A percentile compares a stretch with the other conserved stretches of the same genome.
These are phyloP conservation scores for Quadriops clusia DNA, from an alignment of 2,888 invertebrate species.

Conservation along the genomic window DNA sequence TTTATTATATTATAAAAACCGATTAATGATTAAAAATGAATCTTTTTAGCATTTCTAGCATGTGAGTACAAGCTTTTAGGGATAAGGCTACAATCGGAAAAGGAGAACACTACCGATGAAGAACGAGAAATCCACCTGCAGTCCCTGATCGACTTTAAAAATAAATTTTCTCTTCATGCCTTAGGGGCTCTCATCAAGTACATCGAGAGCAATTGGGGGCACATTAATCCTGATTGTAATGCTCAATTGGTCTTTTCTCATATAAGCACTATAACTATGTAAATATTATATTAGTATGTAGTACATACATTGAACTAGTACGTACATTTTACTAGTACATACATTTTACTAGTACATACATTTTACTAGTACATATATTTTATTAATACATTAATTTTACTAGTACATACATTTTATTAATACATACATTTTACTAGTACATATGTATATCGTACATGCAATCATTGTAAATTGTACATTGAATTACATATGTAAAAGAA, in stretches of 20 bases:
- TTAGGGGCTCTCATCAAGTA: constrained; percentile 60
- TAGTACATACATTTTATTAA: neutral
- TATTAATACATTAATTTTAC: neutral
- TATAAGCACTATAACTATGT: constrained; percentile 51
- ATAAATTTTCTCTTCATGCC: constrained; percentile 52
- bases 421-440: neutral
- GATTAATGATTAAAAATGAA: constrained; percentile 6
- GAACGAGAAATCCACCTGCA: constrained; percentile 48
- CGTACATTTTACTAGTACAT: neutral
- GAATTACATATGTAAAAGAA: no score
- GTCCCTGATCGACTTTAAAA: constrained; percentile 50
- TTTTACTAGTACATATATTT: constrained; percentile 1
- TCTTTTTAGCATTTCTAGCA: constrained; percentile 41
- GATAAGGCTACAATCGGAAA: constrained; percentile 39
- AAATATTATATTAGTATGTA: constrained; percentile 26
- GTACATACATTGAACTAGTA: neutral
- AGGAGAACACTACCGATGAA: constrained; percentile 39
- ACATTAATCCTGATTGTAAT: constrained; percentile 25
- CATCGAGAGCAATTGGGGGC: constrained; percentile 52
- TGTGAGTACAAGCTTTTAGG: constrained; percentile 44
- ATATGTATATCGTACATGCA: no score
- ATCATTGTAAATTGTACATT: no score
- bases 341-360: neutral
- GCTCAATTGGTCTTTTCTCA: constrained; percentile 43
- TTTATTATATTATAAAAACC: constrained; percentile 1